Evolutionary conservation across 2,113 vertebrate genomes (phyloP), one percentile per base, ranked within the genome.

Genomic region (Terrapene triunguis): DNA sequence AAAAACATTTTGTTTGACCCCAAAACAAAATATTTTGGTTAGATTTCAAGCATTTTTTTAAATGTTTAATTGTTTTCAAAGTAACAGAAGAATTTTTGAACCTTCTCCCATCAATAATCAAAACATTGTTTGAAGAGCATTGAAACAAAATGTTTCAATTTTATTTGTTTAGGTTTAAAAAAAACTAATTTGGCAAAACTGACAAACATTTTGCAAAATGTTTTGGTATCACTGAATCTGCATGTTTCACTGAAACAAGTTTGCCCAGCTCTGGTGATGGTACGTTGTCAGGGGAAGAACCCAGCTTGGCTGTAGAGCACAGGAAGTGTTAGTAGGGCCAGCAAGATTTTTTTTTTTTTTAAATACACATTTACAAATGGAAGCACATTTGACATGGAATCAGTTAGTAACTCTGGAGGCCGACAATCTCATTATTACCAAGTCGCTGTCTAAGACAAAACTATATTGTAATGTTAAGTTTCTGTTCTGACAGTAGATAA

Each of bases 401-500:
- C 25, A 81, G n/a, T 80, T 44, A 74, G 10, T n/a, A 7, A 42
- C 69, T 80, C 50, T 21, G 24, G 51, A 86, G 55, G 1, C 8
- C 2, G 17, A 83, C 38, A 59, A 47, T 25, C 74, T 24, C 24
- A 86, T 55, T 55, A 87, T 93, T n/a, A 81, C 8, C 72, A 87
- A 88, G 59, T 65, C 25, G 50, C 29, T 87, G 47, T 87, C 44
- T 42, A 89, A 42, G 44, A 87, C 25, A 91, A 87, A 90, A 57
- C 42, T 27, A 82, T 21, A 29, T 29, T 21, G 29, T 3, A 50
- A 57, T 80, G 72, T 82, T 90, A 74, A 95, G 27, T 57, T 55
- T 96, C 80, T 92, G 21, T 72, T 92, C 85, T 88, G 50, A n/a
- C 62, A 90, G 86, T 80, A 89, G 69, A 17, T 42, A 92, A 21